Conservation (phyloP, 2,888 invertebrate genomes). For the Caenorhabditis becei region DNA sequence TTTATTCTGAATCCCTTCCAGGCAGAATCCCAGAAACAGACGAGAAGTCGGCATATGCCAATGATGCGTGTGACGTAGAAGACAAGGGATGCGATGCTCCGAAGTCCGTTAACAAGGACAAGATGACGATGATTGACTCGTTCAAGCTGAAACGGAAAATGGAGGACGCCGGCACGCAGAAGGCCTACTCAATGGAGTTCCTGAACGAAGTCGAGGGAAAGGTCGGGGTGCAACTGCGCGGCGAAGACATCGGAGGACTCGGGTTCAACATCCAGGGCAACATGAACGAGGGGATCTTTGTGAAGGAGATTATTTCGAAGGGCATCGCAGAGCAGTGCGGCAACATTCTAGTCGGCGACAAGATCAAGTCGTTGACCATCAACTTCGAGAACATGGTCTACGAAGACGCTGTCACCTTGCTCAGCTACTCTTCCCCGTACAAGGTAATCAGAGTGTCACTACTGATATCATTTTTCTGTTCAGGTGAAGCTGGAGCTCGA, state of each 20-base stretch:
- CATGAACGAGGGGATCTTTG: conserved; percentile 91
- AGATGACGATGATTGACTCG: conserved; percentile 75
- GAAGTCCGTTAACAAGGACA: conserved; percentile 41
- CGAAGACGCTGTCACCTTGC: conserved; percentile 91
- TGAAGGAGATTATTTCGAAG: conserved; percentile 90
- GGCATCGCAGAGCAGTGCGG: conserved; percentile 93
- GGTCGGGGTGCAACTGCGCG: conserved; percentile 68
- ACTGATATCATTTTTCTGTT: conserved; percentile 8
- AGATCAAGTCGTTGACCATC: conserved; percentile 91
- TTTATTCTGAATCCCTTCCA: neutral
- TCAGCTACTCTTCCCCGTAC: conserved; percentile 93
- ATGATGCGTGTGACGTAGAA: conserved; percentile 67
- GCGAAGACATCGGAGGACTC: conserved; percentile 70
- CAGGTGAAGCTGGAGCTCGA: conserved; percentile 73
- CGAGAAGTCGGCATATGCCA: conserved; percentile 68
- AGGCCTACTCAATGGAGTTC: conserved; percentile 71
- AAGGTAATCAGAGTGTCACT: conserved; percentile 84
- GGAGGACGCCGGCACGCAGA: conserved; percentile 71
- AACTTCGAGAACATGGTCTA: conserved; percentile 92
- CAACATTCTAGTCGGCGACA: conserved; percentile 89
- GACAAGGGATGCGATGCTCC: conserved; percentile 66
- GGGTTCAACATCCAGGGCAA: conserved; percentile 86
- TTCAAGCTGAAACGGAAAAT: conserved; percentile 70
- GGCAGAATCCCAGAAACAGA: conserved; percentile 43
- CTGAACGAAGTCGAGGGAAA: conserved; percentile 72